A percentile compares a stretch with the other conserved stretches of the same genome.
Evolutionary conservation across 2,888 invertebrate genomes (phyloP).

Genomic region (Diarsia rubi): DNA sequence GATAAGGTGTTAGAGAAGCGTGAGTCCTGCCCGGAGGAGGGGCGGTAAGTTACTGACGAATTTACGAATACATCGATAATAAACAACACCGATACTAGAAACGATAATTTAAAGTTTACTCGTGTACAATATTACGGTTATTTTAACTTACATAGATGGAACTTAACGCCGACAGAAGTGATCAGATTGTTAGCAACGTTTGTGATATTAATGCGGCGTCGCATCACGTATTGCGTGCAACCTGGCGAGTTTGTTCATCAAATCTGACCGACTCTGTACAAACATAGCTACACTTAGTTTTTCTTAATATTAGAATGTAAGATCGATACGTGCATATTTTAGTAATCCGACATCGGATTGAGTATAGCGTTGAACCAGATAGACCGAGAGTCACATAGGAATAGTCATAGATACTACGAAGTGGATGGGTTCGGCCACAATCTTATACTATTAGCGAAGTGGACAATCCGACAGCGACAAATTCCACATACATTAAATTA

Average conservation of each 20-base stretch:
- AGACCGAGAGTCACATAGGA: constrained; percentile 67
- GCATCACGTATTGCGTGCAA: constrained; percentile 32
- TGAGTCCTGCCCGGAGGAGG: constrained; percentile 21
- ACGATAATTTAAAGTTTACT: constrained; percentile 71
- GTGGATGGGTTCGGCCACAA: constrained; percentile 79
- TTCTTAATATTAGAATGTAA: constrained; percentile 81
- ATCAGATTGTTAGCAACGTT: constrained; percentile 73
- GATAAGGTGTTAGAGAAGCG: constrained; percentile 54
- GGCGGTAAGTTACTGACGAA: constrained; percentile 68
- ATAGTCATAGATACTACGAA: constrained; percentile 68
- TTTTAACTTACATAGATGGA: constrained; percentile 75
- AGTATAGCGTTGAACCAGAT: constrained; percentile 68
- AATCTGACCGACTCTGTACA: constrained; percentile 81
- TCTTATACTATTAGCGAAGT: constrained; percentile 76
- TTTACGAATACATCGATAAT: constrained; percentile 73
- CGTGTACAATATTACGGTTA: constrained; percentile 76
- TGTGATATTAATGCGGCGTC: constrained; percentile 30
- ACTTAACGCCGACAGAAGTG: constrained; percentile 74
- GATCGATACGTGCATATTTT: constrained; percentile 81
- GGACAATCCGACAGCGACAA: constrained; percentile 84
- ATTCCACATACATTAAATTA: constrained; percentile 64
- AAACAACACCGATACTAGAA: constrained; percentile 79
- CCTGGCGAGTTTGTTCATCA: constrained; percentile 36
- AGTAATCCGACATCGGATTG: constrained; percentile 72
- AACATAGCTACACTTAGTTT: constrained; percentile 79